These are phyloP conservation scores for Ophion costatus DNA, from an alignment of 2,888 invertebrate species.

Conservation along the genomic window DNA sequence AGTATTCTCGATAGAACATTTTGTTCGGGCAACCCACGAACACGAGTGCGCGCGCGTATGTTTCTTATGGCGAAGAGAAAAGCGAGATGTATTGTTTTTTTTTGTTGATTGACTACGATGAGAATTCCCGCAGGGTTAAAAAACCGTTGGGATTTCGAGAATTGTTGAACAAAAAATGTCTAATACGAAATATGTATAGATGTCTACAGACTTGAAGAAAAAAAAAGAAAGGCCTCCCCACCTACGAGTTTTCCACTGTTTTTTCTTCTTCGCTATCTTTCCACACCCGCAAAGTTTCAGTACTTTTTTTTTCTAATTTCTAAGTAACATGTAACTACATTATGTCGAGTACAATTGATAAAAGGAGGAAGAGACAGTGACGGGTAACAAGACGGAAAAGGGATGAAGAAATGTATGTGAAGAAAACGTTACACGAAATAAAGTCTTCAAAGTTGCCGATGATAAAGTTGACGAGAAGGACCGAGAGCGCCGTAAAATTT, in stretches of 20 bases:
- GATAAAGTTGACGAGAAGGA: not conserved
- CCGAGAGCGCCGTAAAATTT: conserved; percentile 10
- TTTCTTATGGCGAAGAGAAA: conserved; percentile 23
- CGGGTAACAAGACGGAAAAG: conserved; percentile 18
- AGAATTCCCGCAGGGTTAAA: not conserved
- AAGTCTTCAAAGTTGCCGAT: conserved; percentile 1
- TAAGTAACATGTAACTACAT: conserved; percentile 63
- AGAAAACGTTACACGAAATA: conserved; percentile 45
- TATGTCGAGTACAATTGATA: conserved; percentile 57
- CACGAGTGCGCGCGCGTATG: not conserved
- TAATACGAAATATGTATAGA: not conserved
- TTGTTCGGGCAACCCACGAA: conserved; percentile 6
- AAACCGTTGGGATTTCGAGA: conserved; percentile 4
- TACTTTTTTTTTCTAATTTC: conserved; percentile 59
- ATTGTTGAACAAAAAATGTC: conserved; percentile 6
- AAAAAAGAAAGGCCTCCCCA: conserved; percentile 8
- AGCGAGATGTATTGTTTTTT: not conserved
- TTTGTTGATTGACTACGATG: conserved; percentile 1
- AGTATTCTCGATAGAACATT: conserved; percentile 37
- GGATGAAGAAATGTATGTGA: conserved; percentile 12
- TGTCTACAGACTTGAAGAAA: conserved; percentile 5
- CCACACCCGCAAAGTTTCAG: conserved; percentile 47
- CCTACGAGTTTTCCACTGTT: conserved; percentile 34
- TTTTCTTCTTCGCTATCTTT: conserved; percentile 40
- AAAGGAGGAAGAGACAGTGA: conserved; percentile 44